Percentiles rank a stretch among this genome's conserved stretches.
Conservation (phyloP, 2,888 invertebrate species). For the Eurytoma adleriae region DNA sequence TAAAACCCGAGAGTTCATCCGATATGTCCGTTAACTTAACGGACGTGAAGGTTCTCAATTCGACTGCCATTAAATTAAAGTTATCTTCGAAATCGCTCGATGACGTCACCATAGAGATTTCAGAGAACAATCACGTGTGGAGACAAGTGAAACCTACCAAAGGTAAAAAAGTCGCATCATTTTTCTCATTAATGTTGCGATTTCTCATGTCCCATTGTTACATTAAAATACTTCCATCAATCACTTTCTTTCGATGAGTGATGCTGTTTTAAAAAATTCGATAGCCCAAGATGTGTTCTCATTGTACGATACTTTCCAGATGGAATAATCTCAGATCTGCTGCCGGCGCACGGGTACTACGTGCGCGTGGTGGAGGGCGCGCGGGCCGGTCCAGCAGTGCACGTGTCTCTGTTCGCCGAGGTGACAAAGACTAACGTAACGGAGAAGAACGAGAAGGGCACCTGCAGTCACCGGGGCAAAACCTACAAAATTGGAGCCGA, state of each 20-base stretch:
- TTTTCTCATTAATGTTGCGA: neutral
- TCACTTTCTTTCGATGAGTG: too few species aligned
- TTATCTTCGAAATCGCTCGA: constrained; percentile 67
- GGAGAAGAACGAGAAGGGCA: constrained; percentile 67
- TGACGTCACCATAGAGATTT: constrained; percentile 69
- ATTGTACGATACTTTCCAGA: constrained; percentile 59
- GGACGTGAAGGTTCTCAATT: constrained; percentile 72
- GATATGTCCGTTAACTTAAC: constrained; percentile 71
- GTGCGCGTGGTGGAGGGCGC: constrained; percentile 71
- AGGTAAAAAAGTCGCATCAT: constrained; percentile 62
- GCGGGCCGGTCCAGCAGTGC: constrained; percentile 67
- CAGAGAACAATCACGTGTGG: constrained; percentile 72
- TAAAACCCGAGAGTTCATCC: constrained; percentile 69
- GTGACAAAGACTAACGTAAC: constrained; percentile 70
- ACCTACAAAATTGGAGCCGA: constrained; percentile 76
- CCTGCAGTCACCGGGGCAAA: constrained; percentile 71
- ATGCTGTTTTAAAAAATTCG: too few species aligned
- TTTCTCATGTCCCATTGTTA: too few species aligned
- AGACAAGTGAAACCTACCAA: constrained; percentile 69
- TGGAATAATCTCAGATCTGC: constrained; percentile 70
- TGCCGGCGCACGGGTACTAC: constrained; percentile 74
- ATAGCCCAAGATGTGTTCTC: too few species aligned
- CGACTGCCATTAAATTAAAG: constrained; percentile 71
- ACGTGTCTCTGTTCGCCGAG: constrained; percentile 70
- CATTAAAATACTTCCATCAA: too few species aligned